These are phyloP conservation scores for Tachina grossa DNA, from an alignment of 2,888 invertebrate species.

Conservation along the genomic window DNA sequence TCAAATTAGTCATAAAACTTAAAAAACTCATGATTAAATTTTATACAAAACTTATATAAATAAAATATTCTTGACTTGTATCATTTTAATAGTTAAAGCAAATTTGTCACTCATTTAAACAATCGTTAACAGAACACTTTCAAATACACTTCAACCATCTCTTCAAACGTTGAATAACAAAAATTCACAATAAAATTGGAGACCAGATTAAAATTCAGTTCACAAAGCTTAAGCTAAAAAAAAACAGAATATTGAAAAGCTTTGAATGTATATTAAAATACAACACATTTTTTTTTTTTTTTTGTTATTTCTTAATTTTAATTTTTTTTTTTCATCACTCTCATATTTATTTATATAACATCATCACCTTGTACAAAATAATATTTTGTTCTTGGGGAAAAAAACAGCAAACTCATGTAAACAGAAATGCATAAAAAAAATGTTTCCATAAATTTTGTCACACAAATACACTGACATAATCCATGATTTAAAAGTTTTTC, in stretches of 20 bases:
- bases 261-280: no score
- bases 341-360: not conserved
- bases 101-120: no score
- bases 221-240: not conserved
- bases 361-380: conserved; percentile 5
- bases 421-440: not conserved
- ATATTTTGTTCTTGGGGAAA: not conserved
- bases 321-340: not conserved
- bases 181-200: no score
- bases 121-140: no score
- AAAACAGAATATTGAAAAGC: not conserved
- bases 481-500: not conserved
- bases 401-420: not conserved
- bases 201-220: not conserved
- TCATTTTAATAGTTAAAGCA: no score
- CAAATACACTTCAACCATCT: no score
- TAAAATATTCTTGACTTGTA: no score
- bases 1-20: no score
- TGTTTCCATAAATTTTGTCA: not conserved
- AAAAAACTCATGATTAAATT: no score
- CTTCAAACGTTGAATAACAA: no score
- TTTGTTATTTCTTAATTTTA: not conserved
- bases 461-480: not conserved
- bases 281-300: not conserved
- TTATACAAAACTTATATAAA: no score